phyloP scores from a whole-genome alignment of 2,888 invertebrate species.

The Euclidia mi region DNA sequence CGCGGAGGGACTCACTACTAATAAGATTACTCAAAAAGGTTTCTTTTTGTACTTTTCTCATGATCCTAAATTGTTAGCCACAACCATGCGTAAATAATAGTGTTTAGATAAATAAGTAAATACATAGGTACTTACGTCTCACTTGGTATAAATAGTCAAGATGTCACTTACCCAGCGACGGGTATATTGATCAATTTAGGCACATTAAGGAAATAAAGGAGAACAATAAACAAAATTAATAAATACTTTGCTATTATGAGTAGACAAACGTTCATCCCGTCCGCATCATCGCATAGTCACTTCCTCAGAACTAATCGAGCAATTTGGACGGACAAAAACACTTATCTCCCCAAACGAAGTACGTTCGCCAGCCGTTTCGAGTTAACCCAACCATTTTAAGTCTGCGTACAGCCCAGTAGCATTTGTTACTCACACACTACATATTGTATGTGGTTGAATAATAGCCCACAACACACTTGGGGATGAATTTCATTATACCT shows the following conservation, averaged over 20 bases:
- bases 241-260: not conserved
- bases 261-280: not conserved
- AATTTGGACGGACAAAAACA: slow-evolving; percentile 11
- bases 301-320: slow-evolving; percentile 14
- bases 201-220: too few relatives aligned
- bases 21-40: too few relatives aligned
- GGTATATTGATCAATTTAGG: too few relatives aligned
- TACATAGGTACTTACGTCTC: too few relatives aligned
- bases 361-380: slow-evolving; percentile 53
- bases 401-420: slow-evolving; percentile 68
- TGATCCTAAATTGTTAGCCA: too few relatives aligned
- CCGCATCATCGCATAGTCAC: slow-evolving; percentile 6
- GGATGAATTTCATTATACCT: slow-evolving; percentile 88
- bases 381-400: slow-evolving; percentile 55
- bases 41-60: too few relatives aligned
- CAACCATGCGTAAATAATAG: too few relatives aligned
- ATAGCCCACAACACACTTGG: slow-evolving; percentile 85
- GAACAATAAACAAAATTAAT: too few relatives aligned
- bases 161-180: too few relatives aligned
- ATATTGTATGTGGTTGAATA: slow-evolving; percentile 87
- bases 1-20: too few relatives aligned
- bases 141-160: too few relatives aligned
- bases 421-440: slow-evolving; percentile 83
- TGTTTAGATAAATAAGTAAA: too few relatives aligned
- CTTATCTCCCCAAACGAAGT: slow-evolving; percentile 6